Conservation (phyloP, 2,113 vertebrate species). For the mouse (Mus musculus) region GRCm39 chr8:9720001-9720500, state of each 20-base stretch:
- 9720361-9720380: not conserved
- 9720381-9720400: not conserved
- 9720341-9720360: not conserved
- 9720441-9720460: not conserved
- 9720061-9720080: not conserved
- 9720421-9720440: not conserved
- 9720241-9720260: slow-evolving; percentile 38
- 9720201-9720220: slow-evolving; percentile 56
- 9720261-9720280: not conserved
- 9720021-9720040: not conserved
- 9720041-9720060: not conserved
- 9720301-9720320: slow-evolving; percentile 1
- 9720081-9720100: not conserved
- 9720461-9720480: not conserved
- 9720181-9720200: slow-evolving; percentile 56
- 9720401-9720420: not conserved
- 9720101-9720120: slow-evolving; percentile 57
- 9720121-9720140: slow-evolving; percentile 65
- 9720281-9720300: not conserved
- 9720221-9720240: slow-evolving; percentile 55
- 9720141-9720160: slow-evolving; percentile 48
- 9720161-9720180: slow-evolving; percentile 39
- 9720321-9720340: not conserved
- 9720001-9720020: not conserved
- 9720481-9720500: not conserved